These are phyloP conservation scores for Pantherophis guttatus DNA, from an alignment of 2,113 vertebrate species.

Conservation along the genomic window DNA sequence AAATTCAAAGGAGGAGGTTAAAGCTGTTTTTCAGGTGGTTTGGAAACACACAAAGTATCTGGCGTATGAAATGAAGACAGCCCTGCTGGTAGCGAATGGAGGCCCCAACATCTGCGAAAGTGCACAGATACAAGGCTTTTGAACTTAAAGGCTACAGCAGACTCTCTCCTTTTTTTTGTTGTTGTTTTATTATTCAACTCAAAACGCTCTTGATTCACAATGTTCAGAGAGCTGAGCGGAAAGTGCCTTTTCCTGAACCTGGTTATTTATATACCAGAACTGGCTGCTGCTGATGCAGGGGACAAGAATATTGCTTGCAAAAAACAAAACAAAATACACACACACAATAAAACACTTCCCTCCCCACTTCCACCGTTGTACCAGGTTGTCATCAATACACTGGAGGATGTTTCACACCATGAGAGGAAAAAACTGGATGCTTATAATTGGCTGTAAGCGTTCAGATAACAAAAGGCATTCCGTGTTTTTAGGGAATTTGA, in stretches of 20 bases:
- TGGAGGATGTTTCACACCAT: constrained; percentile 5
- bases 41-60: not conserved
- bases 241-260: constrained; percentile 63
- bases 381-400: constrained; percentile 20
- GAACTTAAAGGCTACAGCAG: constrained; percentile 21
- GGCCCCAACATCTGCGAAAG: not conserved
- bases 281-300: constrained; percentile 27
- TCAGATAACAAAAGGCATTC: not conserved
- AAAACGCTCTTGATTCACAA: constrained; percentile 50
- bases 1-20: no score
- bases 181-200: constrained; percentile 20
- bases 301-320: constrained; percentile 29
- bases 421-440: constrained; percentile 16
- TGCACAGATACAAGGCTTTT: constrained; percentile 27
- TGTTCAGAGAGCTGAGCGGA: constrained; percentile 45
- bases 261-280: constrained; percentile 60
- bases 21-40: not conserved
- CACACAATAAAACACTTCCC: not conserved
- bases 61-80: not conserved
- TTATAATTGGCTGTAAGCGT: constrained; percentile 18
- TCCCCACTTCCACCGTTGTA: not conserved
- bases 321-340: not conserved
- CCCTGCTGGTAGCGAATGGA: not conserved
- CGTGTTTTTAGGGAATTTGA: not conserved
- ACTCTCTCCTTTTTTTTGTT: constrained; percentile 21